Evolutionary conservation across 2,888 invertebrate genomes (phyloP), one percentile per base, ranked within the genome.

Genomic region (Leucophenga maculata): DNA sequence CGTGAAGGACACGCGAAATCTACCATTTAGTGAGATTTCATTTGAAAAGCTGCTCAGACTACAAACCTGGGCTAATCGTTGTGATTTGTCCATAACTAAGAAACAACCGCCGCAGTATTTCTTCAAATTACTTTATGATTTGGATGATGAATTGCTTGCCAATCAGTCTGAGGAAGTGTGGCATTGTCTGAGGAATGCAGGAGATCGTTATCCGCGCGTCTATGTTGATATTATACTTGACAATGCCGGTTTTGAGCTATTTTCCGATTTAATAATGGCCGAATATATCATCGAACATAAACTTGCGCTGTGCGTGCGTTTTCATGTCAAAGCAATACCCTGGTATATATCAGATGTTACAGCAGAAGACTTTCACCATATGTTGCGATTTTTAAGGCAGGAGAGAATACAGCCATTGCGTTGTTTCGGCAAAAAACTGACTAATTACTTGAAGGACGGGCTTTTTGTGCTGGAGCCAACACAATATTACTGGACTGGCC

Each of bases 271-370:
- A 0, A 93, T 96, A 81, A 84, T 99, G 6, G 96, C 95, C 1
- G 94, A 94, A 75, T 95, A 93, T 84, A 85, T 99, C 0, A 86
- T 95, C n/a, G 85, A 90, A 1, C 86, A 90, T 31, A 89, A 90
- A 14, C 84, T 93, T 16, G 92, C 91, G 6, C 85, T 88, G 3
- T 90, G 91, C 89, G 90, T 98, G 16, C 90, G 93, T 74, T 94
- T 98, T 77, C 94, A 97, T 87, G 93, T 94, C 0, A 98, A 99
- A 90, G 90, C 91, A 2, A 93, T 95, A 69, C 98, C 98, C 0
- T 99, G 98, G 98, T 99, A 94, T 86, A 92, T 99, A 1, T 98
- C 97, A 0, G 98, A 99, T 86, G 95, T 93, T 0, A 95, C 93
- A 0, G 83, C 82, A 0, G 32, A 44, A 0, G 99, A 99, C 89